A percentile compares a stretch with the other conserved stretches of the same genome.
Conservation (phyloP, 2,797 vertebrate species). For the Mus spretus region DNA sequence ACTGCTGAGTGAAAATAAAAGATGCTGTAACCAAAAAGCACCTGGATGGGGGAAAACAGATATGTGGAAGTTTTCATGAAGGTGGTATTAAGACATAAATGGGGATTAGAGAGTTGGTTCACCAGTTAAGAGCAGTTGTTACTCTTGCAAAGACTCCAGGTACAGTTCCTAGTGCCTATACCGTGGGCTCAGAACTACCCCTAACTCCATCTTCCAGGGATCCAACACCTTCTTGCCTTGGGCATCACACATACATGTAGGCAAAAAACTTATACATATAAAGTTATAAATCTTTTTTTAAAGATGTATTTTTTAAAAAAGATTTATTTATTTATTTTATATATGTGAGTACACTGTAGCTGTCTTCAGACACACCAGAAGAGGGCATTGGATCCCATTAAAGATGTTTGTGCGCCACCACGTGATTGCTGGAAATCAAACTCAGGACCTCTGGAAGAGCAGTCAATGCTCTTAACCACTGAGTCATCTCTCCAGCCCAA, state of each 20-base stretch:
- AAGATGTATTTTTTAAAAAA: too few relatives aligned
- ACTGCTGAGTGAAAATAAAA: background rate
- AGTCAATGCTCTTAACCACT: too few relatives aligned
- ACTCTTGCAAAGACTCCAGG: background rate
- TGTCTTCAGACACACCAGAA: too few relatives aligned
- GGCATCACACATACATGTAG: background rate
- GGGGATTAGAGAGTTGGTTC: background rate
- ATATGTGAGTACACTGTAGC: too few relatives aligned
- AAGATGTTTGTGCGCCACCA: too few relatives aligned
- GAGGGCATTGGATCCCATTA: too few relatives aligned
- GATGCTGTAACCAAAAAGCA: background rate
- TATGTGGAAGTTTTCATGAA: background rate
- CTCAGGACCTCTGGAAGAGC: too few relatives aligned
- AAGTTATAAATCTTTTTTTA: background rate
- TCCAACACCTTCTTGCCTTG: background rate
- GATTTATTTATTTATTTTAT: too few relatives aligned
- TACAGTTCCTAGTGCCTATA: background rate
- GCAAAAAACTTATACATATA: background rate
- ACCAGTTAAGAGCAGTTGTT: background rate
- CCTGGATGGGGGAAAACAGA: background rate
- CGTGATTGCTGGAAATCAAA: too few relatives aligned
- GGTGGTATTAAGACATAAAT: background rate
- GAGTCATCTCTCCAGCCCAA: too few relatives aligned
- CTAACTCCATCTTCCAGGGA: background rate
- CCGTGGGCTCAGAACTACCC: background rate